Conservation (phyloP, 1,140 invertebrate genomes). For the Eciton burchellii region DNA sequence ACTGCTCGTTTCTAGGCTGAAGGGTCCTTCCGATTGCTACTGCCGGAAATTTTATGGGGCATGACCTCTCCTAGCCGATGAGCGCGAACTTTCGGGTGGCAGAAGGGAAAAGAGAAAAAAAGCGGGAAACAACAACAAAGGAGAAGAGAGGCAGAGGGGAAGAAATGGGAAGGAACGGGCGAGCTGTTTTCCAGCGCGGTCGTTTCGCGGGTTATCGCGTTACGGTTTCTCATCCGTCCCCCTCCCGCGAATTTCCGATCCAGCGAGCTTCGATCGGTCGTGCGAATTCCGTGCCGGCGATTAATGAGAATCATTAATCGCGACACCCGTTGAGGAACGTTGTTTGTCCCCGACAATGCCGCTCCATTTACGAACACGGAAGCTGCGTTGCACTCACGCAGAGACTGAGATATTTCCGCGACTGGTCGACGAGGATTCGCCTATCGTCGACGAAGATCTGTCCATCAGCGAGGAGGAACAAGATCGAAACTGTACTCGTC, state of each 20-base stretch:
- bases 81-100: slow-evolving; percentile 37
- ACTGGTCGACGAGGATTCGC: neutral
- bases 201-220: slow-evolving; percentile 38
- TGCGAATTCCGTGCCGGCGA: slow-evolving; percentile 11
- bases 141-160: too few species aligned
- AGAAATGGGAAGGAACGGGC: neutral
- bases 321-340: neutral
- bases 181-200: slow-evolving; percentile 11
- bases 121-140: too few species aligned
- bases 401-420: neutral
- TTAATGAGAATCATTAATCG: slow-evolving; percentile 41
- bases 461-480: too few species aligned
- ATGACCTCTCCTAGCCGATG: slow-evolving; percentile 68
- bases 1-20: slow-evolving; percentile 85
- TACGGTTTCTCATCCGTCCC: neutral
- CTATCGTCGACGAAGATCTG: too few species aligned
- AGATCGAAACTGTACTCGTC: too few species aligned
- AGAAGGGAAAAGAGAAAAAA: neutral
- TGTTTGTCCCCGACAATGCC: slow-evolving; percentile 38
- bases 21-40: slow-evolving; percentile 84
- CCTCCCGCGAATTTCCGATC: neutral
- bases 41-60: slow-evolving; percentile 81
- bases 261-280: slow-evolving; percentile 21
- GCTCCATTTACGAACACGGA: slow-evolving; percentile 4
- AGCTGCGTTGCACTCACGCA: neutral